Base-by-base conservation (phyloP, 2,888 invertebrate genomes). In the Macrophya alboannulata region DNA sequence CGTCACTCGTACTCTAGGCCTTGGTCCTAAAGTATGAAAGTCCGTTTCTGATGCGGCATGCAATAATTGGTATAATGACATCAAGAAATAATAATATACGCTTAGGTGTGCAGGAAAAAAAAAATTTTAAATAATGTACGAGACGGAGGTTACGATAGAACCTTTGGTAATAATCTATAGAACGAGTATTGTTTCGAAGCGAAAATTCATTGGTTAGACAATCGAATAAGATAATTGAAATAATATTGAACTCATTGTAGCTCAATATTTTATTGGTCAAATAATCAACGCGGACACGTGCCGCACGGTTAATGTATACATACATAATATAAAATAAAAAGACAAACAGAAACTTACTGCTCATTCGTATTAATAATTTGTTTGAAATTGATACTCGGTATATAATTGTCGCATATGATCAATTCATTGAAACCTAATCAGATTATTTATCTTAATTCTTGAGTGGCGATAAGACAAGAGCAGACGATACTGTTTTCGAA, bases 161-260 rank as follows among this genome's bases (percentile, higher is more conserved):
- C 8, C 62, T 55, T 55, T n/a, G n/a, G 62, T 9, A 25, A 25
- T 3, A 8, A 25, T 62, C 62, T 8, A n/a, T n/a, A 55, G 62
- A 9, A 62, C 10, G n/a, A 62, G 25, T 21, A 21, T 62, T 10
- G 12, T 62, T 62, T 25, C 8, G 25, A 62, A 62, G 55, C 12
- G 25, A 12, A 21, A 10, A 12, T 25, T 25, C 12, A 62, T 21
- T 62, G 8, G 55, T 1, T n/a, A 71, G 5, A 71, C 40, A 40
- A 71, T 71, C 71, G 40, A 68, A 68, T 37, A 45, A 74, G 45
- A 74, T 25, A 45, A 74, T 74, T 74, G 72, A 74, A 21, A 45
- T 21, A 74, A 12, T 40, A 74, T 74, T 74, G n/a, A 74, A 74
- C 43, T 74, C 72, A 74, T 74, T 74, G 21, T 21, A 74, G 72